phyloP scores from a whole-genome alignment of 2,797 vertebrate genomes.

The Dallia pectoralis region DNA sequence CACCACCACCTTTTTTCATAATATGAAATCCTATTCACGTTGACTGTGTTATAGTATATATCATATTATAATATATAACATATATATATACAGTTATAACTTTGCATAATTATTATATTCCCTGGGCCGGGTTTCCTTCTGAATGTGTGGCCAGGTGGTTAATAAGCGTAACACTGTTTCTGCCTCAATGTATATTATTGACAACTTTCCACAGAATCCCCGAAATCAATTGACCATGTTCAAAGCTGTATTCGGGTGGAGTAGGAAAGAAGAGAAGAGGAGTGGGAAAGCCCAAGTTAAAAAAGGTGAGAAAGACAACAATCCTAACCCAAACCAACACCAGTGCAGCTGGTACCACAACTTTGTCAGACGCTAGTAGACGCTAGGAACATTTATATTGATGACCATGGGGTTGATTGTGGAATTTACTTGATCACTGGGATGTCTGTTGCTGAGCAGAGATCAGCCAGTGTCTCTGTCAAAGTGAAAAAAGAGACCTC shows the following conservation, averaged over 20 bases:
- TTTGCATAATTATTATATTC: neutral
- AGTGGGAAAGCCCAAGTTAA: neutral
- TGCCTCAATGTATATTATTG: neutral
- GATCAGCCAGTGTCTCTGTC: neutral
- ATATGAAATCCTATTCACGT: neutral
- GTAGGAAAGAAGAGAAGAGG: neutral
- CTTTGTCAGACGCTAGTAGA: neutral
- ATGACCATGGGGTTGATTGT: neutral
- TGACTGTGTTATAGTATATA: no score
- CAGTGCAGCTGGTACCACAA: neutral
- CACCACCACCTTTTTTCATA: neutral
- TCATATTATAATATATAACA: no score
- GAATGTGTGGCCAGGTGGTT: neutral
- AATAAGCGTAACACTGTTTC: neutral
- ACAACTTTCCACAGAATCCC: neutral
- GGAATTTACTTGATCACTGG: neutral
- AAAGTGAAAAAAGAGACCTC: neutral
- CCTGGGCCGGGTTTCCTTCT: neutral
- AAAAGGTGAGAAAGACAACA: neutral
- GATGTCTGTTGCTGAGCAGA: neutral
- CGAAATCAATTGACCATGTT: neutral
- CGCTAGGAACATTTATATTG: neutral
- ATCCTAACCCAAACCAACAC: neutral
- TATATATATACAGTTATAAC: no score
- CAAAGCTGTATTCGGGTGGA: slow-evolving; percentile 13